Base-by-base conservation (phyloP, 2,113 vertebrate species). In the Mellivora capensis region DNA sequence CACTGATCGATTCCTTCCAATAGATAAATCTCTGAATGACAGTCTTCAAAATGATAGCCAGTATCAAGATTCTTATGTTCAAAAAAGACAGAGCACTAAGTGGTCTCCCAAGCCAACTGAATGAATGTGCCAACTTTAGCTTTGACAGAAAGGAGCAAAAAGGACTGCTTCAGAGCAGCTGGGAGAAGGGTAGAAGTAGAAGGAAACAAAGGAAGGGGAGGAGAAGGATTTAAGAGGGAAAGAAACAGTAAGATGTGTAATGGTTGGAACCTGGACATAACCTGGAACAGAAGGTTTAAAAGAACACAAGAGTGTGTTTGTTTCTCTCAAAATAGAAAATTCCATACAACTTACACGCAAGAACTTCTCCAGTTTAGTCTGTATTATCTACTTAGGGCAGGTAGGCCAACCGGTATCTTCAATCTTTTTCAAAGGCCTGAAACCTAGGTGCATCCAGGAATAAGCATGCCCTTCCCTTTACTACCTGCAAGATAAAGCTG, bases 401-500 rank as follows among this genome's bases (percentile, higher is more conserved):
- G 39, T 15, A 94, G 61, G 67, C 52, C 62, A 89, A 72, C 10
- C 44, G 85, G 42, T 94, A 90, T 86, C 64, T 74, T 92, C 31
- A 49, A 17, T 86, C 62, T 94, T 84, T 95, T 97, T 83, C 54
- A 94, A 88, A 94, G 61, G 11, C 72, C 87, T 91, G 21, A 94
- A 96, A 94, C 91, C 42, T 82, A 84, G 86, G 47, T 12, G 0
- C 17, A 87, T 76, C 29, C n/a, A 89, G 67, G 44, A 94, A 27
- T 90, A 42, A 95, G 92, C 92, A 87, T 87, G 84, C 25, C 47
- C 6, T 93, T 94, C 52, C 61, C 39, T 67, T 77, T 37, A 87
- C 47, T 82, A 25, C n/a, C 71, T 86, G 42, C 7, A 42, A 94
- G 90, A 96, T 95, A 97, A 95, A 95, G 72, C 76, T 88, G 77